Base-by-base conservation (phyloP, 2,797 vertebrate species). In the Thaleichthys pacificus region DNA sequence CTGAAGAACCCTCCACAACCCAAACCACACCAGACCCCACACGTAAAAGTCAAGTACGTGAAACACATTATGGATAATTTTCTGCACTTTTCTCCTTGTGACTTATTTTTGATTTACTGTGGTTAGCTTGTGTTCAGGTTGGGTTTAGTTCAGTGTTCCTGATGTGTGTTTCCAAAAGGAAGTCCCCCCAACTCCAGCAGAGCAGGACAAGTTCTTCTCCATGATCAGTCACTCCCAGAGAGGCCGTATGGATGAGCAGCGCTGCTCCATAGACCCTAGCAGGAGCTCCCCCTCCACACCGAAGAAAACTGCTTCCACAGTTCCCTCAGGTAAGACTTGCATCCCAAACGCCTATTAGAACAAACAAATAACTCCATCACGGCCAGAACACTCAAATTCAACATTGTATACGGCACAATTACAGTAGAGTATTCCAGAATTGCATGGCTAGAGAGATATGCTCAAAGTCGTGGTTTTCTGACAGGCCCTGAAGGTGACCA, bases 171-270 rank as follows among this genome's bases (percentile, higher is more conserved):
- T 74, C 76, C 26, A 65, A 24, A 71, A 87, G 86, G 72, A 79
- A 42, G 9, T 47, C 1, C 14, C 56, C 56, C 66, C 64, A 0
- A 75, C 56, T 47, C 66, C 67, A 0, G 77, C 72, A 35, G 90
- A 92, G 42, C 83, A 91, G 63, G 87, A 94, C 61, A 83, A 92
- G 28, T 91, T 66, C 84, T 90, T 92, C 70, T 86, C 89, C 72
- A 82, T 91, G 71, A 82, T 92, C 71, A 90, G 80, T 81, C 89
- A 92, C 5, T 86, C 88, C 49, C 92, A 93, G 75, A 80, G 90
- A 0, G 87, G 78, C 30, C 86, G 89, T 19, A 90, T 91, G 80
- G 91, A 93, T 54, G 89, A 90, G 21, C 91, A 91, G 80, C 83
- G 89, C 28, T 66, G 75, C 56, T 12, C 28, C 26, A 24, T 70